Evolutionary conservation across 2,113 vertebrate species (phyloP).

Genomic region (Neotoma lepida): DNA sequence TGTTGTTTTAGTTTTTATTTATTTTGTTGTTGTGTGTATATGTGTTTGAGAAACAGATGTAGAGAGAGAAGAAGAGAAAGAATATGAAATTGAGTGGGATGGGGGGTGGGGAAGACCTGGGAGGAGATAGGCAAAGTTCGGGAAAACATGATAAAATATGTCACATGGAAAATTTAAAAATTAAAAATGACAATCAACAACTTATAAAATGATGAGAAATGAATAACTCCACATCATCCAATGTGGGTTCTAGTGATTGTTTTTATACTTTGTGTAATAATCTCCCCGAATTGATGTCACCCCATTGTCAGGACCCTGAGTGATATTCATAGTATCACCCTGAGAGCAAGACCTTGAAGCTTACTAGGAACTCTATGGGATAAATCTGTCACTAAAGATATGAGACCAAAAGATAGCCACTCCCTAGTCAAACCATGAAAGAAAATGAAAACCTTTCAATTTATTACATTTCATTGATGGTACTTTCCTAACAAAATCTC

Average conservation of each 20-base stretch:
- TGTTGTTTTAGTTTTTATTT: too few species aligned
- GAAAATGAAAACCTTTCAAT: background rate
- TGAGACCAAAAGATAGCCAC: background rate
- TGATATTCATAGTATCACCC: background rate
- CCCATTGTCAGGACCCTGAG: too few species aligned
- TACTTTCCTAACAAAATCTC: background rate
- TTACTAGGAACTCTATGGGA: background rate
- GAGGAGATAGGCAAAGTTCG: background rate
- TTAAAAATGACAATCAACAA: background rate
- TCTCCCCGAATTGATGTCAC: too few species aligned
- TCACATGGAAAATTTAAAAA: background rate
- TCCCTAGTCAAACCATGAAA: background rate
- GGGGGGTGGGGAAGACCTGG: background rate
- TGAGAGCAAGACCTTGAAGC: background rate
- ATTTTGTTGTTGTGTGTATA: too few species aligned
- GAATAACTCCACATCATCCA: too few species aligned
- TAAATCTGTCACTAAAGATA: background rate
- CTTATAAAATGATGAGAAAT: too few species aligned
- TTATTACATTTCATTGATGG: background rate
- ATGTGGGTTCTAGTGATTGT: too few species aligned
- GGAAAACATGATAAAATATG: background rate
- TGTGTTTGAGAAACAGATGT: too few species aligned
- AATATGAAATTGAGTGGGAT: background rate
- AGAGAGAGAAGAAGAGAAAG: too few species aligned
- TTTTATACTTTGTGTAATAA: too few species aligned